Evolutionary conservation across 2,113 vertebrate genomes (phyloP).

Genomic region (Tautogolabrus adspersus): DNA sequence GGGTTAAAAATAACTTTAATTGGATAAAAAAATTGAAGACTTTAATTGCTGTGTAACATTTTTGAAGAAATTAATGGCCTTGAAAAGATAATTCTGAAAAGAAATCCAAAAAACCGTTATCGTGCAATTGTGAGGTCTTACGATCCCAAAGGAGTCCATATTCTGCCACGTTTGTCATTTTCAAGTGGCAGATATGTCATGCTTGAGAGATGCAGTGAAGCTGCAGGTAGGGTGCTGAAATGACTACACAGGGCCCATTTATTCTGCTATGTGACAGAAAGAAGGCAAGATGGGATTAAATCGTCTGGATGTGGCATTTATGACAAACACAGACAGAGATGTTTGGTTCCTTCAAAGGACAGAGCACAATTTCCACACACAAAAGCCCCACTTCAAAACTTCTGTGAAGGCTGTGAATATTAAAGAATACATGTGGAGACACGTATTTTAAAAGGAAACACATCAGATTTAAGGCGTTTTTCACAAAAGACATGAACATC

Average conservation of each 20-base stretch:
- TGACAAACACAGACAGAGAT: constrained; percentile 59
- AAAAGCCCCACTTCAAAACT: constrained; percentile 19
- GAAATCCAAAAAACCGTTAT: constrained; percentile 5
- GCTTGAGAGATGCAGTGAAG: constrained; percentile 51
- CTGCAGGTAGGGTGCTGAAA: constrained; percentile 46
- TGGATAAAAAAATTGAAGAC: background rate
- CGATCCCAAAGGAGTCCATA: constrained; percentile 12
- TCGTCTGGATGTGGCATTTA: constrained; percentile 61
- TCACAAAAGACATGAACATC: too few species aligned
- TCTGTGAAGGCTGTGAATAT: constrained; percentile 6
- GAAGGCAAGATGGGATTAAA: constrained; percentile 53
- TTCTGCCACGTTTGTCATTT: constrained; percentile 50
- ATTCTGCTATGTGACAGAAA: constrained; percentile 60
- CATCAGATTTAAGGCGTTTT: too few species aligned
- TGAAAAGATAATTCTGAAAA: background rate
- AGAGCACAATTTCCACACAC: background rate
- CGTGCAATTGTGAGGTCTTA: background rate
- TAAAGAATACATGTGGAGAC: background rate
- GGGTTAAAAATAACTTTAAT: background rate
- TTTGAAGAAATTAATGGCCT: background rate
- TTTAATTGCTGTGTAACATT: background rate
- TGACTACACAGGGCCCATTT: constrained; percentile 54
- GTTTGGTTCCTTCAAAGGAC: constrained; percentile 19
- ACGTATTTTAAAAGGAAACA: background rate
- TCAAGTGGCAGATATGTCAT: constrained; percentile 46